These are phyloP conservation scores for Epinotia bilunana DNA, from an alignment of 2,888 invertebrate genomes.

Conservation along the genomic window DNA sequence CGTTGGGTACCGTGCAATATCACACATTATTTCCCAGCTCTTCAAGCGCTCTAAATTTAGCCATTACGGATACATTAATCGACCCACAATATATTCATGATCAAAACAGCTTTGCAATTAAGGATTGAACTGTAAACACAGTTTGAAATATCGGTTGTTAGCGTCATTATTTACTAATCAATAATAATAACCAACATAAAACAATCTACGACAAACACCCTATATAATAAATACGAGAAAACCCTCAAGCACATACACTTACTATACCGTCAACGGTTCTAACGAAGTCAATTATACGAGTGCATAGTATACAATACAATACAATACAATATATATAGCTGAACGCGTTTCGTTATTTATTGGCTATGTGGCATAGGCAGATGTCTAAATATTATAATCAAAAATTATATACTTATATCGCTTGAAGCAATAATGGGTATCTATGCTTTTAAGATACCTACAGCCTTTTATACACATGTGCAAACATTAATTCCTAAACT, in stretches of 20 bases:
- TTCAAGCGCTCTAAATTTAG: background rate
- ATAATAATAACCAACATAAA: background rate
- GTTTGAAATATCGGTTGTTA: background rate
- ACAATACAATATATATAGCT: background rate
- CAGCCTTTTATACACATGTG: background rate
- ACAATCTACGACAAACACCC: background rate
- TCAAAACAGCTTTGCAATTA: background rate
- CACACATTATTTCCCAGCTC: no score
- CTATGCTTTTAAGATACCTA: background rate
- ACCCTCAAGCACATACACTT: background rate
- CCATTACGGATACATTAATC: background rate
- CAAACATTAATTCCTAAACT: background rate
- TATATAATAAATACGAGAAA: background rate
- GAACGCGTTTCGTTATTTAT: background rate
- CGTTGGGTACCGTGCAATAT: no score
- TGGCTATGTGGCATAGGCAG: background rate
- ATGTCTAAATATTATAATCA: background rate
- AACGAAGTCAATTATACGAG: background rate
- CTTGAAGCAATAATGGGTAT: background rate
- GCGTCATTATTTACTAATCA: background rate
- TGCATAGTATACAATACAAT: no score
- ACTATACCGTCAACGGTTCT: constrained; percentile 1
- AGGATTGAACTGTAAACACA: background rate
- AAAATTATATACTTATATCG: background rate
- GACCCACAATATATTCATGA: background rate